A percentile compares a stretch with the other conserved stretches of the same genome.
phyloP scores from a whole-genome alignment of 2,888 invertebrate species.

The Choreutis nemorana region DNA sequence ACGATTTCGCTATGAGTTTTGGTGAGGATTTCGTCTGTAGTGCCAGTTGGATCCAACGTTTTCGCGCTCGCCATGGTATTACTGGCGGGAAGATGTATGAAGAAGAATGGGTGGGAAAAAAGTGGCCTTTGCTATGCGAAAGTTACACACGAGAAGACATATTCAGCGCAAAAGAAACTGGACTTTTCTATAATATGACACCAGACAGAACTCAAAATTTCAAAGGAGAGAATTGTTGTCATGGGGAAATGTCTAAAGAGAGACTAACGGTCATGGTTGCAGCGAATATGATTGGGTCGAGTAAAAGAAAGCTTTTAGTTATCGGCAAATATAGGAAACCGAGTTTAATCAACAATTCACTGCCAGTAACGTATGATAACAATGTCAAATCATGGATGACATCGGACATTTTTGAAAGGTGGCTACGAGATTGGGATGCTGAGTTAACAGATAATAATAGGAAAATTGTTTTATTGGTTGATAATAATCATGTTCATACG shows the following conservation, averaged over 20 bases:
- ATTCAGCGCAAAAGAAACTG: conserved; percentile 7
- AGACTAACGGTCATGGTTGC: conserved; percentile 15
- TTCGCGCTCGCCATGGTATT: conserved; percentile 8
- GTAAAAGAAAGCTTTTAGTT: conserved; percentile 13
- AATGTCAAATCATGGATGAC: conserved; percentile 5
- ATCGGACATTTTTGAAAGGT: conserved; percentile 2
- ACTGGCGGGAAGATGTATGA: conserved; percentile 6
- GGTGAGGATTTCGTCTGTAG: conserved; percentile 13
- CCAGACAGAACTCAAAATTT: conserved; percentile 10
- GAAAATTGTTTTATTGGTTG: conserved; percentile 3
- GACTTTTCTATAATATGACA: conserved; percentile 7
- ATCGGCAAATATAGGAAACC: conserved; percentile 12
- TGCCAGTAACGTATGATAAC: conserved; percentile 12
- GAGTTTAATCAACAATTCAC: conserved; percentile 7
- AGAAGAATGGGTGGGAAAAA: conserved; percentile 1
- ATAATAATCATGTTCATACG: conserved; percentile 6
- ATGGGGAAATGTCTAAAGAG: conserved; percentile 13
- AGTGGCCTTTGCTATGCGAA: conserved; percentile 2
- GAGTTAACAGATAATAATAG: conserved; percentile 6
- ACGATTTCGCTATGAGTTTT: conserved; percentile 12
- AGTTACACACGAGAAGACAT: conserved; percentile 7
- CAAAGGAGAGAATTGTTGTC: conserved; percentile 12
- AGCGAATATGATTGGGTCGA: conserved; percentile 14
- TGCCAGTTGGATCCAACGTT: conserved; percentile 12
- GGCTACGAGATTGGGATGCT: background rate